Evolutionary conservation across 2,113 vertebrate species (phyloP).

Genomic region (Myrmecophaga tridactyla): DNA sequence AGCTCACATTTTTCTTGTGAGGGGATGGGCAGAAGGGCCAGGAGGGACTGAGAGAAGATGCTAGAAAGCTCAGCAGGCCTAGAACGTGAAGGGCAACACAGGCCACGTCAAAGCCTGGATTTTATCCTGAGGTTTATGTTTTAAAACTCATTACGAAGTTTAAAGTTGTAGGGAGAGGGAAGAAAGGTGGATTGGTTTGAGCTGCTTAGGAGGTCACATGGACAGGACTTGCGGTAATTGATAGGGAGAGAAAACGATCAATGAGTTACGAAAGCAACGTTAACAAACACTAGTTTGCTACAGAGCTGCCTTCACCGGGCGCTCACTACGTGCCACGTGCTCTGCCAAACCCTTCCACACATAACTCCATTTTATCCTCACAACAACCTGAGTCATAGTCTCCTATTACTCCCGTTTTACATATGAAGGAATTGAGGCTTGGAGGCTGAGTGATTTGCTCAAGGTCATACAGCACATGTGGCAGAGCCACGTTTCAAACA

Average conservation of each 20-base stretch:
- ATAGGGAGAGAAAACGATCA: neutral
- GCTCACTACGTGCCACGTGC: neutral
- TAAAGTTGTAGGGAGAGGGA: neutral
- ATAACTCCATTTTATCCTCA: neutral
- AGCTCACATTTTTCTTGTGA: neutral
- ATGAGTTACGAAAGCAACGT: neutral
- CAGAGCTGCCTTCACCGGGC: neutral
- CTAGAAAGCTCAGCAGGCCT: neutral
- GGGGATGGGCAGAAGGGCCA: neutral
- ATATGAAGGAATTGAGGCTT: conserved; percentile 64
- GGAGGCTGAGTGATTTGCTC: conserved; percentile 66
- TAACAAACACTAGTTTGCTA: neutral
- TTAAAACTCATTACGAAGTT: neutral
- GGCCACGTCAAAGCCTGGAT: neutral
- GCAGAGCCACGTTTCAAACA: conserved; percentile 51
- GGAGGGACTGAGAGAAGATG: neutral
- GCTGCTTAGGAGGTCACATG: neutral
- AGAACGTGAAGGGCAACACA: neutral
- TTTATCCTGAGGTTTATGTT: neutral
- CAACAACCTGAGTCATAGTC: neutral
- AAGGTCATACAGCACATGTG: conserved; percentile 71
- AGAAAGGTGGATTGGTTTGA: neutral
- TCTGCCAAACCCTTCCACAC: neutral
- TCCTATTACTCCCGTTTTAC: conserved; percentile 54
- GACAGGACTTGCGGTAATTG: neutral